Evolutionary conservation across 2,888 invertebrate species (phyloP), one percentile per base, ranked within the genome.

Genomic region (Nasonovia ribisnigri): DNA sequence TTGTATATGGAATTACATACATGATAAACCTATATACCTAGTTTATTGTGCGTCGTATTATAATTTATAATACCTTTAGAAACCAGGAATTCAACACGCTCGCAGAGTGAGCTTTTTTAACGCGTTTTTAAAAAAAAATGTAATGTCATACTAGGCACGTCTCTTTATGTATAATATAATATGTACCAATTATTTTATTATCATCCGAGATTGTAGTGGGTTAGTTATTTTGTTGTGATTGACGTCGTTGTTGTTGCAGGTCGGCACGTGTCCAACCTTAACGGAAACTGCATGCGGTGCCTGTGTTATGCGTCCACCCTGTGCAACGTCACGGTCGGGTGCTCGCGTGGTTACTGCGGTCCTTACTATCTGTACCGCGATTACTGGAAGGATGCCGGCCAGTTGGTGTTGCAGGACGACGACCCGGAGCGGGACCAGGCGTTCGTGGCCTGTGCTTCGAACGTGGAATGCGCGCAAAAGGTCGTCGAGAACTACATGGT

Each of bases 341-440:
- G 97, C 86, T 94, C 94, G 0, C 96, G 95, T 0, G 97, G 97
- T 0, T 97, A 97, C 95, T 97, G 97, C 95, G 97, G 97, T 0
- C 97, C 97, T 0, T 97, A 96, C 95, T 96, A 96, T 95, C 96
- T 97, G 94, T 97, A 97, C 90, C 96, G 96, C 95, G 96, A 97
- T 11, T 97, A 97, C 95, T 97, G 97, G 97, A 96, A 96, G 8
- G 97, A 97, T 94, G 97, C 97, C 4, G 97, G 96, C 1, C 96
- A 96, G 95, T 92, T 94, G 4, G 96, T 96, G 4, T 95, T 97
- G 91, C 96, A 96, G 5, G 96, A 97, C 54, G 97, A 97, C 95
- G 96, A 96, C 95, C 96, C 96, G 0, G 96, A 96, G 42, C 95
- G 97, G 94, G 95, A 95, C 92, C 96, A 96, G 97, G 97, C 97